Conservation (phyloP, 2,113 vertebrate species). For the Tichodroma muraria region DNA sequence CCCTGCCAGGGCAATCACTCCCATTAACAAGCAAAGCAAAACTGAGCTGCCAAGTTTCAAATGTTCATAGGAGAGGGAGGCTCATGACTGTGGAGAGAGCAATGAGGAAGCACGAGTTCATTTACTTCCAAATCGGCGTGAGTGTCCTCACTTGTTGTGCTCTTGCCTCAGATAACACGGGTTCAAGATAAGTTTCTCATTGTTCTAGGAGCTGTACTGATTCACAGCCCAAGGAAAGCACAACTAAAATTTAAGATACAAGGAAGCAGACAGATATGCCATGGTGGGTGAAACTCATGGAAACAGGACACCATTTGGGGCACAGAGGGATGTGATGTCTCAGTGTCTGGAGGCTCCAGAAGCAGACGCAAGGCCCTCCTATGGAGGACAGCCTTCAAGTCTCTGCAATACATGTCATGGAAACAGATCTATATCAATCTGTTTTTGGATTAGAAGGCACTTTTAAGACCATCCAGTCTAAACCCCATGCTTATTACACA, state of each 20-base stretch:
- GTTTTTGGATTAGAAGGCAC: neutral
- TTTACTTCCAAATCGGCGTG: neutral
- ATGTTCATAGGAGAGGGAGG: neutral
- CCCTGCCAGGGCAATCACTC: slow-evolving; percentile 25
- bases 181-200: neutral
- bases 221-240: neutral
- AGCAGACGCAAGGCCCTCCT: neutral
- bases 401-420: neutral
- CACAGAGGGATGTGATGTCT: neutral
- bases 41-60: slow-evolving; percentile 31
- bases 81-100: neutral
- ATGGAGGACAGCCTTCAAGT: neutral
- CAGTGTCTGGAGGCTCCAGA: neutral
- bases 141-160: neutral
- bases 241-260: neutral
- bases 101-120: neutral
- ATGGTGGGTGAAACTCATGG: neutral
- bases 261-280: neutral
- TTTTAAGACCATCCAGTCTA: neutral
- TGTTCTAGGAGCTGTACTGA: neutral
- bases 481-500: neutral
- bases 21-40: slow-evolving; percentile 39
- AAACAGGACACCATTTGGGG: neutral
- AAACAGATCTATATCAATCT: neutral
- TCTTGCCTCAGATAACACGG: neutral